Base-by-base conservation (phyloP, 2,888 invertebrate species). In the Drepana falcataria region DNA sequence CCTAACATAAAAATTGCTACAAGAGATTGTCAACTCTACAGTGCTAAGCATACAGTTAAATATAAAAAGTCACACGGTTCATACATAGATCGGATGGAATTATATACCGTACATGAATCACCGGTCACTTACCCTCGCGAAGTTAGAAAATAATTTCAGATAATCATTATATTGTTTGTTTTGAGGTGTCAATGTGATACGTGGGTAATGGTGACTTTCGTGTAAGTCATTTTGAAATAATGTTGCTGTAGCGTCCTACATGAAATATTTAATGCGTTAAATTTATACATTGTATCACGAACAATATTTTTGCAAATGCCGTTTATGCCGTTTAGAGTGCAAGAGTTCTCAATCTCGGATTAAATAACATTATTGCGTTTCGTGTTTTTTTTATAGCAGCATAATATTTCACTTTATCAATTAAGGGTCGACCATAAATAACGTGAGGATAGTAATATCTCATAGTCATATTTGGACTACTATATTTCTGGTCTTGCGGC, bases 91-190 rank as follows among this genome's bases (percentile, higher is more conserved):
- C 37, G 4, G 55, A 34, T 44, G 2, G 35, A 35, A 35, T 55
- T 51, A 53, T 35, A 41, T 47, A 53, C 58, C 56, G 53, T 37
- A 56, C 55, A 60, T 84, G 85, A 85, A 69, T 84, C 85, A 83
- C 69, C 81, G 84, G 84, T 85, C 84, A 79, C 81, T 84, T 85
- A 85, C 84, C 84, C 82, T 80, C 72, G 73, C 76, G 71, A 62
- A 69, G 79, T 74, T 69, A 71, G 77, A 77, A 83, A 83, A 83
- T 81, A 79, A 68, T 70, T 76, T 70, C 68, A 67, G 68, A 72
- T 71, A 71, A 70, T 63, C 5, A 51, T 51, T 40, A 59, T 21
- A 21, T 21, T 21, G 21, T 21, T 53, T 52, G 59, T 64, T 58
- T 51, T 59, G 58, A 63, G 58, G 55, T 57, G 51, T 47, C 54